Evolutionary conservation across 1,140 invertebrate genomes (phyloP), one percentile per base, ranked within the genome.

Genomic region (Bombus waltoni): DNA sequence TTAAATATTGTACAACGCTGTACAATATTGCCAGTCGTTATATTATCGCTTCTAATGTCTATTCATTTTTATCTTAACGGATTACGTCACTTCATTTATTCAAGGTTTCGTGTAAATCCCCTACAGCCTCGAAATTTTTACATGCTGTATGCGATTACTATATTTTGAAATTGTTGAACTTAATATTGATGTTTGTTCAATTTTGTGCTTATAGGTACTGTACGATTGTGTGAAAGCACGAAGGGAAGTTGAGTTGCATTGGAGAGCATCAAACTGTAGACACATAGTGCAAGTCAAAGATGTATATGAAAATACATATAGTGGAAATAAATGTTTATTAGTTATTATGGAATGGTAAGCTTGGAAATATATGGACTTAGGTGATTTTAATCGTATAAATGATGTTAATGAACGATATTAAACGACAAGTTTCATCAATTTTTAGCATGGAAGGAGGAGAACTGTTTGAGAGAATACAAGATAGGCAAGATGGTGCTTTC

Each of bases 331-430:
- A 93, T 99, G 99, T 95, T 96, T 99, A 8, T 96, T 99, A 15
- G 98, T 99, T 68, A 97, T 99, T 18, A 99, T 99, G 98, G 99
- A 99, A 96, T 99, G 98, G 97, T 98, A 95, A 96, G 96, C 95
- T 62, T 81, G 15, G 40, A 79, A 47, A 74, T 62, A 83, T 42
- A 40, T 25, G 32, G 5, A 47, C 53, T 53, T 53, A 11, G n/a
- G 35, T 28, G 13, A 57, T 71, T 32, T 32, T 28, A 22, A 59
- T 42, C 35, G 11, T 74, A 22, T 25, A 10, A 40, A 22, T 5
- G 53, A 65, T 47, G 22, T 42, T n/a, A 40, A 28, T 59, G 42
- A n/a, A 15, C 15, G 1, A 42, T 72, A 32, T 47, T 18, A 73
- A 66, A 76, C 71, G 22, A 53, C 15, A 66, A n/a, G 11, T 83